Evolutionary conservation across 2,113 vertebrate species (phyloP).

Genomic region (Corvus cornix): DNA sequence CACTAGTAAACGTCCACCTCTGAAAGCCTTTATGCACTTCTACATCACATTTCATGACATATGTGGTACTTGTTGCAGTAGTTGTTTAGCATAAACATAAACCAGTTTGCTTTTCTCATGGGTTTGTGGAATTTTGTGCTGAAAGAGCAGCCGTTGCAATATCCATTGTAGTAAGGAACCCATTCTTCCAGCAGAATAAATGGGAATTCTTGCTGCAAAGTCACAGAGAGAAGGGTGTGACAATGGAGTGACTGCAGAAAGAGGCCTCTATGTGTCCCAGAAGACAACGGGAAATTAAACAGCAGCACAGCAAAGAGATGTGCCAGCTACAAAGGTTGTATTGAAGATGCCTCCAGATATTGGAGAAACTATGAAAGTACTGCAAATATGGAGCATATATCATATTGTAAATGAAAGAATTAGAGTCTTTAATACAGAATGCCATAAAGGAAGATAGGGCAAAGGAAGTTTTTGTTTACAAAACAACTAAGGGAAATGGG

Average conservation of each 20-base stretch:
- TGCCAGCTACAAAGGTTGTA: neutral
- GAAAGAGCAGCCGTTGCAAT: neutral
- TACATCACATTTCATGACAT: neutral
- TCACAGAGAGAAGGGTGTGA: neutral
- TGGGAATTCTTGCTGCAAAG: neutral
- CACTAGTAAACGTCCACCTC: neutral
- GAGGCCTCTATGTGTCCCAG: neutral
- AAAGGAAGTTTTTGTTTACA: constrained; percentile 2
- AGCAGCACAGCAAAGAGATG: neutral
- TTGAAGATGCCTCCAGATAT: neutral
- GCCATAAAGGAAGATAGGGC: neutral
- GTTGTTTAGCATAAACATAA: neutral
- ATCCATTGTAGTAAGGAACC: rapidly evolving
- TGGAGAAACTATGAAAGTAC: neutral
- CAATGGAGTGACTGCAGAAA: neutral
- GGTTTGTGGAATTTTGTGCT: neutral
- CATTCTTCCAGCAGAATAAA: neutral
- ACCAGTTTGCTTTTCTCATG: neutral
- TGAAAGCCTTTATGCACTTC: neutral
- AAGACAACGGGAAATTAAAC: neutral
- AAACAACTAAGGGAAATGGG: neutral
- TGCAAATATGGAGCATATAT: neutral
- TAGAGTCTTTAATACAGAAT: neutral
- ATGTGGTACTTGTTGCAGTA: neutral
- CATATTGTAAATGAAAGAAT: neutral